Base-by-base conservation (phyloP, 2,888 invertebrate genomes). In the Eupithecia insigniata region DNA sequence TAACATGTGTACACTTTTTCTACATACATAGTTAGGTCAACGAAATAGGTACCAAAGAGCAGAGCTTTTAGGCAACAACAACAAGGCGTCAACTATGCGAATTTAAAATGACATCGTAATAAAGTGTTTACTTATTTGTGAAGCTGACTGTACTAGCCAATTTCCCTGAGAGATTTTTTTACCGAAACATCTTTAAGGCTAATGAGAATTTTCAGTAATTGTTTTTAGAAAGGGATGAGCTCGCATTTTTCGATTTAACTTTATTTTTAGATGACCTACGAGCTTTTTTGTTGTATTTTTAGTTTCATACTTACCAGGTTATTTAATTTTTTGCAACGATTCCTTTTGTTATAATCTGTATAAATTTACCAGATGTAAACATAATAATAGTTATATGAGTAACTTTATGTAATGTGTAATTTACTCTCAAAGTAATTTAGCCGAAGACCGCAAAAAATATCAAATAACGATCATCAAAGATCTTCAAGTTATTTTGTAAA, bases 161-260 rank as follows among this genome's bases (percentile, higher is more conserved):
- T 66, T 72, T 36, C 30, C 26, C 58, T 68, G 46, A 72, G 60
- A 72, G 68, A 36, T 65, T 72, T 72, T n/a, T 72, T 72, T 69
- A 60, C 65, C 18, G 34, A 66, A 69, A 68, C 68, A 68, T 68
- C 68, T 68, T 64, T 43, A 32, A 64, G 62, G 71, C 51, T 71
- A 39, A 71, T 68, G 51, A 65, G 71, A 58, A 46, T 69, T 68
- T 68, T 60, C 60, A 68, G 72, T 72, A 72, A 72, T 72, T 68
- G 72, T 43, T 68, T 68, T 69, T 18, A 8, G 32, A 22, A 72
- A 67, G 26, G 55, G 51, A 67, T 64, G 55, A 58, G 6, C 26
- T 22, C 51, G 51, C 51, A 12, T 51, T 51, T 51, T 51, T 51
- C 10, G 22, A 10, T 10, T 22, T 8, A 22, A 22, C 22, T 51